Percentiles rank a stretch among this genome's conserved stretches.
These are phyloP conservation scores for Serilophus lunatus DNA, from an alignment of 2,113 vertebrate genomes.

Conservation along the genomic window DNA sequence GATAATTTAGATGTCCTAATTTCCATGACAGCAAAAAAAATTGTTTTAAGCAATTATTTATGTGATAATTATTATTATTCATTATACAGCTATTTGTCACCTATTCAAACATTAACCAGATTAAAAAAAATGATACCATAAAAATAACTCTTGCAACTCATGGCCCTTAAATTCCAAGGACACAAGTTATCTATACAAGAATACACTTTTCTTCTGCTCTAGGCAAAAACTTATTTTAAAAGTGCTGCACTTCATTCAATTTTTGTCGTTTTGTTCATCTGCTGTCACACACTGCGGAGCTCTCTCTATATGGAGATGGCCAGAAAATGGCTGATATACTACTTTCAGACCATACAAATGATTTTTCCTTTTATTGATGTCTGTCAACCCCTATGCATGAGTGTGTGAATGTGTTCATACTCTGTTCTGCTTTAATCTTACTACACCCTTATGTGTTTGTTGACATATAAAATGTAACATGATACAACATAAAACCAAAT, in stretches of 20 bases:
- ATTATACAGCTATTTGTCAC: conserved; percentile 52
- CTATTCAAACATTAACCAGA: conserved; percentile 38
- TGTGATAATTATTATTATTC: conserved; percentile 44
- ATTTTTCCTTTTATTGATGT: not conserved
- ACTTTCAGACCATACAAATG: not conserved
- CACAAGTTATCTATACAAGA: not conserved
- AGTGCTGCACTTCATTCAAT: not conserved
- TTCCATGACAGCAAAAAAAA: conserved; percentile 47
- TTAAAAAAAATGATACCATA: conserved; percentile 24
- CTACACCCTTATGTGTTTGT: not conserved
- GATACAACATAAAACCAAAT: not conserved
- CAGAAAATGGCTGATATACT: not conserved
- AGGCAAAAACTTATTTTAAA: not conserved
- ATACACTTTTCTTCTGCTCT: not conserved
- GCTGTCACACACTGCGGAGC: not conserved
- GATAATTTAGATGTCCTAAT: conserved; percentile 23
- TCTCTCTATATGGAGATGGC: not conserved
- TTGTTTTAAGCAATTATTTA: conserved; percentile 55
- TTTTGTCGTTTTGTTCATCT: not conserved
- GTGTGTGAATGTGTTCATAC: not conserved
- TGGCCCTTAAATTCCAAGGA: not conserved
- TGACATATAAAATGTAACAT: not conserved
- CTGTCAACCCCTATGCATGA: not conserved
- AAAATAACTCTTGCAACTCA: not conserved
- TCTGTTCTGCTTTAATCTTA: not conserved